A percentile compares a stretch with the other conserved stretches of the same genome.
Evolutionary conservation across 2,113 vertebrate species (phyloP).

Genomic region (Microtus oregoni): DNA sequence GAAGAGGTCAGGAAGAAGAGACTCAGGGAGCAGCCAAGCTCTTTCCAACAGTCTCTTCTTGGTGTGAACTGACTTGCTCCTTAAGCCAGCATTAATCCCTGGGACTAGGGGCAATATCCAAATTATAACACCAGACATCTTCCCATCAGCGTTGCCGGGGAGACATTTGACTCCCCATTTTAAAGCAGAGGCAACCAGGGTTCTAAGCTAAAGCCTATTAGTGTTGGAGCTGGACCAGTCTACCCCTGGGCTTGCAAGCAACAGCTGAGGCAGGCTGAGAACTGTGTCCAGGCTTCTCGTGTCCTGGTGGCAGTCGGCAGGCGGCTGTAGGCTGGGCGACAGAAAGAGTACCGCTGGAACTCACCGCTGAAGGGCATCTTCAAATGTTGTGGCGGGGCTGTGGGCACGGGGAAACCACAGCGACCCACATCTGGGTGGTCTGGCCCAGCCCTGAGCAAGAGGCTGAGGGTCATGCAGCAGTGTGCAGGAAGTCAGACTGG

Average conservation of each 20-base stretch:
- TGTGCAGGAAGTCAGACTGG: not conserved
- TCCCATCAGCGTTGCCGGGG: not conserved
- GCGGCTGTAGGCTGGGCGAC: slow-evolving; percentile 10
- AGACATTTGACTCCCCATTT: not conserved
- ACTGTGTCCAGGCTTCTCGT: not conserved
- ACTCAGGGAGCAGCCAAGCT: not conserved
- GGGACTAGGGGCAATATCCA: not conserved
- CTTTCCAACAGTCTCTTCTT: not conserved
- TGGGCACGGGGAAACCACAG: slow-evolving; percentile 64
- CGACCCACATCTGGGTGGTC: slow-evolving; percentile 55
- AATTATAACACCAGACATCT: not conserved
- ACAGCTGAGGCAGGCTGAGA: not conserved
- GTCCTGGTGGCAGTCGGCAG: slow-evolving; percentile 21
- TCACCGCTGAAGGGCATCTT: slow-evolving; percentile 52
- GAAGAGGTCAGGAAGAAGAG: not conserved
- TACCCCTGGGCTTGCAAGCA: not conserved
- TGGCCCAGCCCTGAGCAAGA: not conserved
- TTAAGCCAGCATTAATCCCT: not conserved
- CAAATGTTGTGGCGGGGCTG: slow-evolving; percentile 37
- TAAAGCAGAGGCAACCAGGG: not conserved
- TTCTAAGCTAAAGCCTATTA: not conserved
- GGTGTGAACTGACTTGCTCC: not conserved
- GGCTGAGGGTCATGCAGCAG: not conserved
- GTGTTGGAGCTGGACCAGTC: not conserved
- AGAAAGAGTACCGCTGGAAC: slow-evolving; percentile 64